Evolutionary conservation across 2,113 vertebrate genomes (phyloP), one percentile per base, ranked within the genome.

Genomic region (Tonatia bakeri): DNA sequence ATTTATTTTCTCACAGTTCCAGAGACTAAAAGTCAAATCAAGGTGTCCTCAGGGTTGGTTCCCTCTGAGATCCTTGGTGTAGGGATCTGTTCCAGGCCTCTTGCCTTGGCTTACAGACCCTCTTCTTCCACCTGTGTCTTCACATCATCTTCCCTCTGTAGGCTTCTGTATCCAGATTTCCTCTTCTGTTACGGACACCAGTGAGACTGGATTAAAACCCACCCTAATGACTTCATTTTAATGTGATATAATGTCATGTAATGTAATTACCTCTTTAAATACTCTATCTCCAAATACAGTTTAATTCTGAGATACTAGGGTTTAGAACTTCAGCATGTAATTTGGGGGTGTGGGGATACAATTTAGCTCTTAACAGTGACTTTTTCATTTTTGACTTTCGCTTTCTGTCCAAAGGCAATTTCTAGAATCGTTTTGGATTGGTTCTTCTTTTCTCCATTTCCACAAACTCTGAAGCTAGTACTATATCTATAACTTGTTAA

Each of bases 401-500:
- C 94, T 98, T 98, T 97, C 96, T 98, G 94, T 97, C 97, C 96
- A 98, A 98, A 98, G 96, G 97, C 97, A 96, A 10, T 96, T 97
- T 87, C 75, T 98, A 80, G 73, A 97, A 97, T 95, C 96, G 84
- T 97, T 97, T 96, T 73, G 43, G 95, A 82, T 97, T 97, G 95
- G 14, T 22, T 26, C 6, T 93, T 98, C 96, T 97, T 92, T 96
- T 95, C 84, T 97, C 84, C 59, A 87, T 82, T 97, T 97, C 96
- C 96, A 94, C 94, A 98, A 96, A 97, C 90, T 98, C 97, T 94
- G 87, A 98, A 97, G 89, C 84, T 85, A 91, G 89, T 97, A 95
- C 92, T 90, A 83, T 97, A 96, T 92, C 40, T 96, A 96, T 96
- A 96, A 95, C 87, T 87, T 97, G 96, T 94, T 96, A 95, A 87